Evolutionary conservation across 2,113 vertebrate genomes (phyloP), one percentile per base, ranked within the genome.

Genomic region (Leptosomus discolor): DNA sequence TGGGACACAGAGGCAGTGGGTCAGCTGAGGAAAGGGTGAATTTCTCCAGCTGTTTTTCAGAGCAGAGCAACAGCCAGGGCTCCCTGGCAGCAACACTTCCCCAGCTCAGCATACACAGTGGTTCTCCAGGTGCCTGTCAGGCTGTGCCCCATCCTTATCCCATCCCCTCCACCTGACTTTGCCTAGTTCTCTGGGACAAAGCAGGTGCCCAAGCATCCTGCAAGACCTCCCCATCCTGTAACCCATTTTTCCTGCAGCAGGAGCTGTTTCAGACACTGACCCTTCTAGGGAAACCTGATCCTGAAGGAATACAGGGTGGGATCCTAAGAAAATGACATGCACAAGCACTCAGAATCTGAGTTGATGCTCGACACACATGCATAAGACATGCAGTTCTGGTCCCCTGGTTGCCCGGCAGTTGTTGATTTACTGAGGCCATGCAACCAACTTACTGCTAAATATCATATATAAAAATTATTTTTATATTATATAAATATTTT

Each of bases 61-160:
- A 73, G 36, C 12, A 48, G n/a, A 58, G 50, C 57, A 39, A 32
- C 37, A 53, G 51, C 34, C 69, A 41, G 43, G 63, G 39, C 45
- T 67, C 45, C 19, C 63, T 15, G 9, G 8, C 23, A 68, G 54
- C 58, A 45, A 11, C n/a, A 37, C 8, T 27, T 48, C 26, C 15
- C 15, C 3, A 1, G 11, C 20, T 53, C 1, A 0, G 43, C 30
- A 37, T 4, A 21, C 9, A 5, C 54, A 46, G 39, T 1, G 0
- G 21, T 26, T 58, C 70, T 65, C 51, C 1, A 1, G 37, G 34
- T 64, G 37, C 23, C 11, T 19, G 20, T 63, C 34, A 48, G 76
- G 30, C 19, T 63, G 16, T 41, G 19, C 3, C 5, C 6, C 65
- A 8, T 61, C 64, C 46, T 56, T n/a, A 37, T 3, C 34, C 54